Evolutionary conservation across 2,113 vertebrate genomes (phyloP).

Genomic region (Cranoglanis bouderius): DNA sequence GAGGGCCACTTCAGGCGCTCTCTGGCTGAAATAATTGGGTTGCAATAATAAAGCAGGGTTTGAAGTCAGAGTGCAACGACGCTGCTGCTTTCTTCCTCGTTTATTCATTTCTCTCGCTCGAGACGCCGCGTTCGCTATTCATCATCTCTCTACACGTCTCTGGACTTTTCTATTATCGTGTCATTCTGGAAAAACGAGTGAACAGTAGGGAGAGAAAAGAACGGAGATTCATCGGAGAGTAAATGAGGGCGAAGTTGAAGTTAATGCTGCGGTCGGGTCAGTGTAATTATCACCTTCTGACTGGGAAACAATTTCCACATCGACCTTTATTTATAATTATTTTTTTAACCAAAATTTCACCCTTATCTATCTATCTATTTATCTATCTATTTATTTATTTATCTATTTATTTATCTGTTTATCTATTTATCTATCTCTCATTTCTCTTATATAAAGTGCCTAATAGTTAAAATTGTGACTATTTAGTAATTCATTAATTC

Average conservation of each 20-base stretch:
- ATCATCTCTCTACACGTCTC: neutral
- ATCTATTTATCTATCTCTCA: neutral
- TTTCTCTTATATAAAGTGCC: neutral
- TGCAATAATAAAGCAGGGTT: conserved; percentile 63
- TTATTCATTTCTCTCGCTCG: conserved; percentile 30
- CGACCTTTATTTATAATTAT: neutral
- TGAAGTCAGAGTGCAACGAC: conserved; percentile 61
- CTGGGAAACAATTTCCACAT: neutral
- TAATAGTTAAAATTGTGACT: neutral
- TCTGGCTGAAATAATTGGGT: conserved; percentile 75
- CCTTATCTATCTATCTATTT: neutral
- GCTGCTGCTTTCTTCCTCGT: conserved; percentile 25
- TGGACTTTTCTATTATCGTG: conserved; percentile 1
- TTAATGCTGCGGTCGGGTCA: neutral
- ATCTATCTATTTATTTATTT: neutral
- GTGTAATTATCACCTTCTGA: neutral
- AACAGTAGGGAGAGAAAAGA: neutral
- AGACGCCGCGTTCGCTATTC: conserved; percentile 12
- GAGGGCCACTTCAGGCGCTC: conserved; percentile 70
- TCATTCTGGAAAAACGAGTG: neutral
- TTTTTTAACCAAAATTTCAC: neutral
- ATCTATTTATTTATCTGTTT: too few relatives aligned
- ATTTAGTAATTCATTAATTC: neutral
- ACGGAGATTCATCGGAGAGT: neutral
- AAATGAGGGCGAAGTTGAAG: neutral